Evolutionary conservation across 2,888 invertebrate genomes (phyloP), one percentile per base, ranked within the genome.

Genomic region (Plebejus anna): DNA sequence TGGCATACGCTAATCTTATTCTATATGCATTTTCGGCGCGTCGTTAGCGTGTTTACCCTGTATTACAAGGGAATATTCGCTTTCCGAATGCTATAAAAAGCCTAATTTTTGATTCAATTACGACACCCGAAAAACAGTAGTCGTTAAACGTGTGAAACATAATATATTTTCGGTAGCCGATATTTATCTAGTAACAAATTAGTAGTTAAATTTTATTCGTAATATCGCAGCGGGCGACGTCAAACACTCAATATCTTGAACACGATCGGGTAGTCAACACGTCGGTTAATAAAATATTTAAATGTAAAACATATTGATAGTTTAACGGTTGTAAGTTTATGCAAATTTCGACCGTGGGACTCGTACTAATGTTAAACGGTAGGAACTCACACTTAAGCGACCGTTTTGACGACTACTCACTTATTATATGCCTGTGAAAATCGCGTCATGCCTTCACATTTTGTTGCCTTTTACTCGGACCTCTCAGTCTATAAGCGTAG

Each of bases 361-460:
- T 55, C 32, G 28, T 32, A 32, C 51, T 28, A n/a, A 61, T 28
- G 47, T 22, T 66, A 75, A 59, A 38, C 38, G 75, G 66, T 47
- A 75, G 42, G 38, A 75, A 75, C 47, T 75, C 42, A 75, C 59
- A 75, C 57, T 6, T 75, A 75, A 70, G 70, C 77, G 77, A 79
- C 76, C 77, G 76, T 76, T 75, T 75, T 77, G 71, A 76, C 79
- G 78, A 80, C 78, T 78, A 75, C 22, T 22, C 77, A 76, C 78
- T 79, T 77, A 51, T 75, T 72, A 70, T 75, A 80, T 80, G 81
- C 81, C 80, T 82, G 81, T 81, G 81, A 82, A 80, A 82, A 81
- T 81, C 80, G 78, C 80, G 80, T 81, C 79, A 81, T 81, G 81
- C 81, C 81, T 82, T 78, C 76, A 77, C 76, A 77, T 77, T 78